Evolutionary conservation across 2,797 vertebrate genomes (phyloP).

Genomic region (Scleropages formosus): DNA sequence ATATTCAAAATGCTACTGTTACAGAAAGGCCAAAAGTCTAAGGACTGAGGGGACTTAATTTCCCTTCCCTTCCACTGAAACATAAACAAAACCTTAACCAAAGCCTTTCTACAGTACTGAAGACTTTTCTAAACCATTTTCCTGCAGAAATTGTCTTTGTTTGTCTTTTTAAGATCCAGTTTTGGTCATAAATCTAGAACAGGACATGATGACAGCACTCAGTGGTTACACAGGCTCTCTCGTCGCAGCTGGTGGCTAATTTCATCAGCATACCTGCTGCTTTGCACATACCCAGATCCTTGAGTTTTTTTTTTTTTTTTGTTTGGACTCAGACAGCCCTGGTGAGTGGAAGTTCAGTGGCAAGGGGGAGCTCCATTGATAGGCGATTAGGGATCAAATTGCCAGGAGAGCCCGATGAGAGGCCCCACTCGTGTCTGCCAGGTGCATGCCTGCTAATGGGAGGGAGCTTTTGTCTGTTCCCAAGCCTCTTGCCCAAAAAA

Average conservation of each 20-base stretch:
- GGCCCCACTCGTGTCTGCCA: not conserved
- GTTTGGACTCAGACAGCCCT: conserved; percentile 24
- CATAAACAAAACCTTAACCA: not conserved
- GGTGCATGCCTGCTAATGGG: conserved; percentile 12
- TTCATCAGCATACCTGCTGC: conserved; percentile 62
- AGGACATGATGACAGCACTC: conserved; percentile 18
- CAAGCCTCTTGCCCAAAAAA: not conserved
- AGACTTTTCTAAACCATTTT: not conserved
- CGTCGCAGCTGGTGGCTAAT: conserved; percentile 18
- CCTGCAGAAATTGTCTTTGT: not conserved
- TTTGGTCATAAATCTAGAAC: conserved; percentile 23
- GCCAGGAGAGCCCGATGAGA: conserved; percentile 32
- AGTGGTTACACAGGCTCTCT: not conserved
- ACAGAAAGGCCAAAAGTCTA: conserved; percentile 6
- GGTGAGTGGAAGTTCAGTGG: not conserved
- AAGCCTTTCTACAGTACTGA: conserved; percentile 1
- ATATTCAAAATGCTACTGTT: too few relatives aligned
- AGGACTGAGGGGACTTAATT: not conserved
- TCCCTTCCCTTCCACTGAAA: not conserved
- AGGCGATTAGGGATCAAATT: conserved; percentile 27
- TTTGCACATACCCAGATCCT: conserved; percentile 35
- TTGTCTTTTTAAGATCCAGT: conserved; percentile 5
- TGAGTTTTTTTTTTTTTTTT: too few relatives aligned
- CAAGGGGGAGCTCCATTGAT: conserved; percentile 1
- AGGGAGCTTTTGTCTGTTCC: not conserved